These are phyloP conservation scores for Galerucella calmariensis DNA, from an alignment of 2,888 invertebrate genomes.

Conservation along the genomic window DNA sequence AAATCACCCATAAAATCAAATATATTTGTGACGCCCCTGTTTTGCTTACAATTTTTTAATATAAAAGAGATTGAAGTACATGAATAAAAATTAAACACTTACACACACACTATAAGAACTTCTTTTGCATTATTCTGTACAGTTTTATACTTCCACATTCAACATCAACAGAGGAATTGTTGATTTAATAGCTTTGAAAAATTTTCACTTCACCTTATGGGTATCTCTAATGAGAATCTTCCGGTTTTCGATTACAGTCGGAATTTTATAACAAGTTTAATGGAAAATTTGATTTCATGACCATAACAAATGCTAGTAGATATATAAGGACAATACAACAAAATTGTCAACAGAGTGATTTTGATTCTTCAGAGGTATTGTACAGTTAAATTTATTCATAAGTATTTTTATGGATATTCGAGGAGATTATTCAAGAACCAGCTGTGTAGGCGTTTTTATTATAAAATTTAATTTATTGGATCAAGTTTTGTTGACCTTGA, in stretches of 20 bases:
- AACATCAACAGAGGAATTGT: background rate
- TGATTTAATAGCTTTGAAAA: background rate
- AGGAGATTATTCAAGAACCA: constrained; percentile 39
- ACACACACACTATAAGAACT: background rate
- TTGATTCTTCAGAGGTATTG: constrained; percentile 37
- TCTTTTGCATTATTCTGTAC: background rate
- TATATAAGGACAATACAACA: constrained; percentile 26
- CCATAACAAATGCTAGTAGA: constrained; percentile 24
- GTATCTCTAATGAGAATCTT: background rate
- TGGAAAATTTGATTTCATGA: constrained; percentile 7
- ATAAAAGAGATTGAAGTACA: no score
- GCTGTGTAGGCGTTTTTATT: constrained; percentile 39
- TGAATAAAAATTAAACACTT: no score
- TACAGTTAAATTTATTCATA: constrained; percentile 42
- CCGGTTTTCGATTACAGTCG: background rate
- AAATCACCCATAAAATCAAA: no score
- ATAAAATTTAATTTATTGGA: constrained; percentile 46
- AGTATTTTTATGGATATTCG: constrained; percentile 37
- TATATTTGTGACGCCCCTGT: no score
- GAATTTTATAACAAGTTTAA: background rate
- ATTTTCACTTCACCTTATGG: background rate
- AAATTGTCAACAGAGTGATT: constrained; percentile 36
- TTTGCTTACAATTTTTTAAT: no score
- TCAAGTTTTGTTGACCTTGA: constrained; percentile 49
- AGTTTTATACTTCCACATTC: background rate